phyloP scores from a whole-genome alignment of 2,113 vertebrate genomes.

The Phylloscopus trochilus region DNA sequence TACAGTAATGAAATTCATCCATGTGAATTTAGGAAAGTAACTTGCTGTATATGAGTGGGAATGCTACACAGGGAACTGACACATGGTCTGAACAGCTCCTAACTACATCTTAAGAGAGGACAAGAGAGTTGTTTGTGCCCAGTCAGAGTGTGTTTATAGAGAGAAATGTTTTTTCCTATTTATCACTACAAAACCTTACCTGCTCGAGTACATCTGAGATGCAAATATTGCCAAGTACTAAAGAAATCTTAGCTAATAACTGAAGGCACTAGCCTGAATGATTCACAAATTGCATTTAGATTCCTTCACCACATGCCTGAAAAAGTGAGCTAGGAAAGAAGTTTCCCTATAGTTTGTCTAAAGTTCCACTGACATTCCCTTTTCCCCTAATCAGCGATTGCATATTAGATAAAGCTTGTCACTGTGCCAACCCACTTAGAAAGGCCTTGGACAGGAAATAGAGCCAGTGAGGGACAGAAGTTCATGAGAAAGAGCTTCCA shows the following conservation, averaged over 20 bases:
- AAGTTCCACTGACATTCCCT: background rate
- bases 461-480: background rate
- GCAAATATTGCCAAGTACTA: background rate
- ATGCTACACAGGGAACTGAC: background rate
- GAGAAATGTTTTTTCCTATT: background rate
- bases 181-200: background rate
- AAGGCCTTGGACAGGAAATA: constrained; percentile 24
- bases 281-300: background rate
- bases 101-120: background rate
- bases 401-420: background rate
- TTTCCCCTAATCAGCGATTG: background rate
- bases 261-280: background rate
- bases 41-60: background rate
- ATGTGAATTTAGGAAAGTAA: background rate
- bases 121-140: background rate
- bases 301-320: background rate
- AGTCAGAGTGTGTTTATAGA: background rate
- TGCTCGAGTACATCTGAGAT: background rate
- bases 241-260: background rate
- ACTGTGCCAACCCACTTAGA: background rate
- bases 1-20: background rate
- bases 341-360: background rate
- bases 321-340: background rate
- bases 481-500: constrained; percentile 42
- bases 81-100: background rate